Conservation (phyloP, 30 jellyfish, hydroid and myxozoan genomes). For the Phacellophora camtschatica region DNA sequence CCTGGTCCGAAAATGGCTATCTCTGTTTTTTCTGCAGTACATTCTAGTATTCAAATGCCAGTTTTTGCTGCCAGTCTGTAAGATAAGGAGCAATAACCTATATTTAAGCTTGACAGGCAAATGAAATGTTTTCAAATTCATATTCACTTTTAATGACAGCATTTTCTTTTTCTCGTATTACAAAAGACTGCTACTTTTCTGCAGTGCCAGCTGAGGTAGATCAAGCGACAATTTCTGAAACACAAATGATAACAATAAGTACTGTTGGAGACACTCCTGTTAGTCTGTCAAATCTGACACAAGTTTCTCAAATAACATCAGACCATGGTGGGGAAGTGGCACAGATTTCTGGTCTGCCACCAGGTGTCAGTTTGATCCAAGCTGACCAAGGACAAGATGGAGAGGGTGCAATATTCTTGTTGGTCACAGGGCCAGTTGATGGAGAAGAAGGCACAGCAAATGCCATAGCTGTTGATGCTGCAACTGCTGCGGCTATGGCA, state of each 20-base stretch:
- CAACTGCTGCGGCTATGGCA: constrained; percentile 69
- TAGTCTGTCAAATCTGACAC: constrained; percentile 14
- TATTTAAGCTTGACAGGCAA: too few species aligned
- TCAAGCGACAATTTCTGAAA: background rate
- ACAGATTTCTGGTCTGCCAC: constrained; percentile 55
- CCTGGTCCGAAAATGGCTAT: too few species aligned
- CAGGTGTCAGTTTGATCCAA: constrained; percentile 72
- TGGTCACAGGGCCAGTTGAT: constrained; percentile 81
- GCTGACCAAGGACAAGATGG: constrained; percentile 76
- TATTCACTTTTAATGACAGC: too few species aligned
- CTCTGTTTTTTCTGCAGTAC: too few species aligned
- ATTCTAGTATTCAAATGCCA: too few species aligned
- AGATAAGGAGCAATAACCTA: too few species aligned
- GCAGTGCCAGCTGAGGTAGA: background rate
- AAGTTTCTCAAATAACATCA: constrained; percentile 47
- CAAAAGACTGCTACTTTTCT: background rate
- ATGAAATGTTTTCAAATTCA: too few species aligned
- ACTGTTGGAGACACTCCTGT: constrained; percentile 47
- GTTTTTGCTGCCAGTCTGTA: too few species aligned
- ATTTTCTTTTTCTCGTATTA: background rate
- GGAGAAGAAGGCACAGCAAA: constrained; percentile 68
- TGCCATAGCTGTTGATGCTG: constrained; percentile 75
- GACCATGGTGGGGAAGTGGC: constrained; percentile 55
- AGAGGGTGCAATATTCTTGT: constrained; percentile 68
- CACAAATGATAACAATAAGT: constrained; percentile 4